These are phyloP conservation scores for Phataginus tricuspis DNA, from an alignment of 2,797 vertebrate species.

Conservation along the genomic window DNA sequence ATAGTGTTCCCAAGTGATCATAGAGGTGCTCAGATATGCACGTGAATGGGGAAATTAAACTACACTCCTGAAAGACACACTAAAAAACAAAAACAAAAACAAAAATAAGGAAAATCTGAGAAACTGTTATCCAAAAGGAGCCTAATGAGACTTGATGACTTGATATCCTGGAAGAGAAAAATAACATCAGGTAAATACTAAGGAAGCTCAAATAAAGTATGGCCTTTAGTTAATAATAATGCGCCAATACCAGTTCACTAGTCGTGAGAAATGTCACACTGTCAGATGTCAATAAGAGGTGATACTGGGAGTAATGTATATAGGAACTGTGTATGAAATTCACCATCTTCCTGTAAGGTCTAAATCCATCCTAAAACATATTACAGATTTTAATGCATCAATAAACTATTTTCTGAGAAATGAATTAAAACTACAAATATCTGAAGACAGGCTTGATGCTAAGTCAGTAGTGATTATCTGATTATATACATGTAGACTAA, in stretches of 20 bases:
- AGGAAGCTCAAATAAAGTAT: background rate
- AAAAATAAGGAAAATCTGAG: background rate
- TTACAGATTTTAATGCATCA: background rate
- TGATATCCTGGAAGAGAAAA: background rate
- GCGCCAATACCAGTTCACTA: background rate
- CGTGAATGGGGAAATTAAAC: conserved; percentile 13
- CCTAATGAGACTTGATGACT: background rate
- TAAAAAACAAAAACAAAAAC: background rate
- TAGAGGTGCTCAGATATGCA: background rate
- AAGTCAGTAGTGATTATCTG: background rate
- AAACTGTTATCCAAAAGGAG: background rate
- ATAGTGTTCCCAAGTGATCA: background rate
- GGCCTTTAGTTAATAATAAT: background rate
- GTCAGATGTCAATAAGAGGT: background rate
- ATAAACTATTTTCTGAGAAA: conserved; percentile 38
- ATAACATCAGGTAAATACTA: background rate
- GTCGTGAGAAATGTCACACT: background rate
- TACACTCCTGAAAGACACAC: background rate
- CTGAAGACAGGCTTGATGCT: background rate
- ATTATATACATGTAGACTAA: background rate
- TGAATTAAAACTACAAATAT: conserved; percentile 1
- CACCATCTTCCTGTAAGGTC: background rate
- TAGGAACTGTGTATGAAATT: background rate
- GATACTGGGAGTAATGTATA: background rate
- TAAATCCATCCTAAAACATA: background rate